These are phyloP conservation scores for Zaprionus africanus DNA, from an alignment of 1,140 invertebrate species.

Conservation along the genomic window DNA sequence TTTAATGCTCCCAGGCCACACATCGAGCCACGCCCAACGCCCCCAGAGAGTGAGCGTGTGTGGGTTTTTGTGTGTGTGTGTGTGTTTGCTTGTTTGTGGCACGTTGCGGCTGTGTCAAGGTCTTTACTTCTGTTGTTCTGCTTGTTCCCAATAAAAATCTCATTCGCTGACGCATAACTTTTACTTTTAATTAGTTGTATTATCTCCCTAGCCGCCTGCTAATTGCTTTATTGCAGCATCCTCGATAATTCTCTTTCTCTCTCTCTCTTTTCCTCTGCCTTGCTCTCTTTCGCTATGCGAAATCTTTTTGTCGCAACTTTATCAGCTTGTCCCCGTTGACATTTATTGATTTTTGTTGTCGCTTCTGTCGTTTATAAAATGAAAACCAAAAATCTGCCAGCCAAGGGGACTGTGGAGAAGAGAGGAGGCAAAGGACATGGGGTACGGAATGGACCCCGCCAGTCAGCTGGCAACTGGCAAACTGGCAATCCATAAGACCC, in stretches of 20 bases:
- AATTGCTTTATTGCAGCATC: conserved; percentile 74
- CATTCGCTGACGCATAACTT: conserved; percentile 82
- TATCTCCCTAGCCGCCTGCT: conserved; percentile 79
- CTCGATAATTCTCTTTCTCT: conserved; percentile 26
- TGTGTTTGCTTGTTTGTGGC: not conserved
- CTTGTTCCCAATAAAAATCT: conserved; percentile 77
- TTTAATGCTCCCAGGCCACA: conserved; percentile 73
- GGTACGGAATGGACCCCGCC: not conserved
- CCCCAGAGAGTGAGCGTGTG: conserved; percentile 18
- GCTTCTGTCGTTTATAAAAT: conserved; percentile 58
- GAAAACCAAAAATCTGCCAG: conserved; percentile 74
- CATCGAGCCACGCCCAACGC: conserved; percentile 45
- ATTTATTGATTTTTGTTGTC: conserved; percentile 73
- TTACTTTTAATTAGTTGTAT: conserved; percentile 83
- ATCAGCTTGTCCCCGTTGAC: conserved; percentile 74
- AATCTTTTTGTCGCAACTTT: conserved; percentile 80
- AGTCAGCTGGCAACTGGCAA: conserved; percentile 76
- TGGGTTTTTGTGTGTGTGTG: not conserved
- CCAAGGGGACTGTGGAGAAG: not conserved
- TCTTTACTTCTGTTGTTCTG: conserved; percentile 24
- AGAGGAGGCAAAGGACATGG: not conserved
- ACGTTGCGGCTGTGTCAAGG: conserved; percentile 22
- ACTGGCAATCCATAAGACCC: conserved; percentile 70
- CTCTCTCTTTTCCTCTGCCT: conserved; percentile 15
- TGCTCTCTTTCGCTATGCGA: conserved; percentile 50